These are phyloP conservation scores for Zophobas atratus DNA, from an alignment of 1,140 invertebrate genomes.

Conservation along the genomic window DNA sequence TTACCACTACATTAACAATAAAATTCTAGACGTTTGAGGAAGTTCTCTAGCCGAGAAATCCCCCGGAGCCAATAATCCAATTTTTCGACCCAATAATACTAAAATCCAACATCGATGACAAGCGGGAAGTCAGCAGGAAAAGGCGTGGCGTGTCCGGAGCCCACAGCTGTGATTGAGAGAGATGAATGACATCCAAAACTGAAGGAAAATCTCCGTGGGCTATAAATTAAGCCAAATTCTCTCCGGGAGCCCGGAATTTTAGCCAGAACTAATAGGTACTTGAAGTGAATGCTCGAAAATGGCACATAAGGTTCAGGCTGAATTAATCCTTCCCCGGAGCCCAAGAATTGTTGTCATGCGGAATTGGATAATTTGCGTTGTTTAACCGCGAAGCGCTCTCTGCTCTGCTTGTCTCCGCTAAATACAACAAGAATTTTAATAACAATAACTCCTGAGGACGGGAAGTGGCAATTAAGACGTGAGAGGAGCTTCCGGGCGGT, in stretches of 20 bases:
- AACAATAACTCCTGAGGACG: neutral
- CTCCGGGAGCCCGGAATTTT: constrained; percentile 39
- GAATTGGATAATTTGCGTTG: constrained; percentile 18
- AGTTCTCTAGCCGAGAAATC: no score
- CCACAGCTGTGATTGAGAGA: constrained; percentile 24
- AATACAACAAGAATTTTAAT: constrained; percentile 1
- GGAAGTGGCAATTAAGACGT: no score
- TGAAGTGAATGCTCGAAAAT: constrained; percentile 30
- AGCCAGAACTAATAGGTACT: constrained; percentile 35
- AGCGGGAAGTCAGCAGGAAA: neutral
- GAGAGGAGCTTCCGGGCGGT: no score
- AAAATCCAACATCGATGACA: neutral
- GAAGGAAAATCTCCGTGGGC: constrained; percentile 23
- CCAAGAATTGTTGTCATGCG: constrained; percentile 1
- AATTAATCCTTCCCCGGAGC: constrained; percentile 35
- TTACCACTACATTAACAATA: no score
- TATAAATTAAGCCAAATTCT: constrained; percentile 28
- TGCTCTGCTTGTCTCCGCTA: neutral
- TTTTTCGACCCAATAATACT: no score
- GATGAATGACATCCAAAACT: constrained; percentile 15
- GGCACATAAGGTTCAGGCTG: constrained; percentile 37
- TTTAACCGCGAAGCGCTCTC: constrained; percentile 2
- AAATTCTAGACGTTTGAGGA: no score
- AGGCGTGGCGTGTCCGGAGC: neutral
- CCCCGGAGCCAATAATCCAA: no score